phyloP scores from a whole-genome alignment of 2,888 invertebrate genomes.

The Ectropis crepuscularia region DNA sequence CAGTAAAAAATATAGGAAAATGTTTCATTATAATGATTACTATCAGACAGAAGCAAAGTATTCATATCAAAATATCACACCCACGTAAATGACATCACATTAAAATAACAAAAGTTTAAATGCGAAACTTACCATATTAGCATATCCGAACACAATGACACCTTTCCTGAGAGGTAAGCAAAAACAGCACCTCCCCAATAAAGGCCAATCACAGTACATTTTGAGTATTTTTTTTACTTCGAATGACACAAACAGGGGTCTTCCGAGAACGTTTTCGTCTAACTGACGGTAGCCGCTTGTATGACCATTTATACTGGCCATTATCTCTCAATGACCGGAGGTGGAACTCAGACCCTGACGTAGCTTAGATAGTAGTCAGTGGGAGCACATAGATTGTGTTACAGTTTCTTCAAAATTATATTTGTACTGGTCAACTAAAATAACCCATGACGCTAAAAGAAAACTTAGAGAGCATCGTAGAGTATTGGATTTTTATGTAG shows the following conservation, averaged over 20 bases:
- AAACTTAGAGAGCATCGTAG: too few relatives aligned
- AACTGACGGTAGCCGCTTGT: slow-evolving; percentile 20
- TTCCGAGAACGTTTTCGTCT: slow-evolving; percentile 3
- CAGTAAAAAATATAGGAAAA: too few relatives aligned
- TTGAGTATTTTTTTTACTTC: slow-evolving; percentile 17
- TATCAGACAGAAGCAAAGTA: too few relatives aligned
- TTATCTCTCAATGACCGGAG: slow-evolving; percentile 18
- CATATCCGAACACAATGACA: slow-evolving; percentile 64
- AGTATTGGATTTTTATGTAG: too few relatives aligned
- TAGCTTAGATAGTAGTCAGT: slow-evolving; percentile 3
- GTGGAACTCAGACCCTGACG: background rate
- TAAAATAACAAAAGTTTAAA: background rate
- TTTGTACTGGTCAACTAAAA: too few relatives aligned
- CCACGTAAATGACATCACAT: too few relatives aligned
- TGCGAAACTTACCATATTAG: slow-evolving; percentile 65
- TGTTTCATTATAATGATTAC: too few relatives aligned
- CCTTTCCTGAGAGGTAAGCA: slow-evolving; percentile 71
- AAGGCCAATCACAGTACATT: slow-evolving; percentile 71
- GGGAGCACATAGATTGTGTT: background rate
- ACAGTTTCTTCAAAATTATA: background rate
- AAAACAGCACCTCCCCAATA: slow-evolving; percentile 65
- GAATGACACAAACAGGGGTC: background rate
- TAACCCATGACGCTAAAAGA: too few relatives aligned
- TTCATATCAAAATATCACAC: too few relatives aligned
- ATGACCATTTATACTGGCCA: slow-evolving; percentile 11